Evolutionary conservation across 2,797 vertebrate genomes (phyloP).

Genomic region (Tangara arthus): DNA sequence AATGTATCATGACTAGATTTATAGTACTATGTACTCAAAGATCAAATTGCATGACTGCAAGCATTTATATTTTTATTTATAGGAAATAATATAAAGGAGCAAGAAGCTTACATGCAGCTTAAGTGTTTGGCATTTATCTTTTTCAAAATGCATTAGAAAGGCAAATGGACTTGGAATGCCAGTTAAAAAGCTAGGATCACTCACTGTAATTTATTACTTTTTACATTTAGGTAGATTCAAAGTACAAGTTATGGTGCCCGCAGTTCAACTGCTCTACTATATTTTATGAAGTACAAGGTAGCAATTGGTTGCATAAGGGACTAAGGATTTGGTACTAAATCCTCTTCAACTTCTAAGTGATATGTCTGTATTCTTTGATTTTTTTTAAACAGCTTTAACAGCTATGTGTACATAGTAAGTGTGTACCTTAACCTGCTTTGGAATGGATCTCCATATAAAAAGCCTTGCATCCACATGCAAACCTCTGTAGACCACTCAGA

Average conservation of each 20-base stretch:
- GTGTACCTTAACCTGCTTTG: neutral
- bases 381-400: neutral
- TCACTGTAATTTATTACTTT: conserved; percentile 24
- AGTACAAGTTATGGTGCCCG: neutral
- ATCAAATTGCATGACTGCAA: neutral
- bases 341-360: neutral
- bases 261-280: neutral
- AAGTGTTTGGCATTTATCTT: conserved; percentile 25
- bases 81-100: conserved; percentile 32
- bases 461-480: neutral
- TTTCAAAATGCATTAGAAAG: conserved; percentile 35
- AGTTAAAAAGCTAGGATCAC: neutral
- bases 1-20: conserved; percentile 42
- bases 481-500: neutral
- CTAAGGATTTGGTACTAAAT: conserved; percentile 11
- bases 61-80: conserved; percentile 54
- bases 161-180: conserved; percentile 22
- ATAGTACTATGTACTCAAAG: neutral
- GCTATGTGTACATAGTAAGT: neutral
- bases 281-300: conserved; percentile 31
- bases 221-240: conserved; percentile 14
- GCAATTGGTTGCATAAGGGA: conserved; percentile 47
- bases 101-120: neutral
- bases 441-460: neutral
- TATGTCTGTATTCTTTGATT: neutral